Evolutionary conservation across 2,113 vertebrate species (phyloP).

Genomic region (Equus quagga): DNA sequence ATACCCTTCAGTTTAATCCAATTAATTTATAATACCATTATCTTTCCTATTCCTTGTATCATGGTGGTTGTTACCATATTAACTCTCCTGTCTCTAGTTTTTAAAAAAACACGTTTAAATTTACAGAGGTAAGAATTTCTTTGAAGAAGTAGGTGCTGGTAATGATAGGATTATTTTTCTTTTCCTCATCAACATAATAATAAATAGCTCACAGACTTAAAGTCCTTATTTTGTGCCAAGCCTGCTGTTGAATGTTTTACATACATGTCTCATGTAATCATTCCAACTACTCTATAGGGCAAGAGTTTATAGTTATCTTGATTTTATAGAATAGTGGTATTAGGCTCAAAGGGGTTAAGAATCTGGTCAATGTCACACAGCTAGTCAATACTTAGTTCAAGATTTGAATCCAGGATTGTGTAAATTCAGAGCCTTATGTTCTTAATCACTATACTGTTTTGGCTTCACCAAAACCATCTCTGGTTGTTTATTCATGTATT

Average conservation of each 20-base stretch:
- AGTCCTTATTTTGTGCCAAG: conserved; percentile 10
- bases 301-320: conserved; percentile 18
- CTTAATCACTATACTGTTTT: conserved; percentile 26
- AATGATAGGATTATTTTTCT: conserved; percentile 23
- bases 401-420: conserved; percentile 24
- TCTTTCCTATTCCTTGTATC: conserved; percentile 41
- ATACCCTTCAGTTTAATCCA: neutral
- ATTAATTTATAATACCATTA: conserved; percentile 48
- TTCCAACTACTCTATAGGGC: neutral
- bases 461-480: conserved; percentile 20
- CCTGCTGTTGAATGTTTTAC: conserved; percentile 57
- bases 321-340: conserved; percentile 40
- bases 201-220: conserved; percentile 50
- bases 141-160: conserved; percentile 31
- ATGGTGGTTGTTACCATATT: neutral
- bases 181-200: conserved; percentile 3
- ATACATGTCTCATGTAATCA: neutral
- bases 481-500: conserved; percentile 40
- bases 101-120: conserved; percentile 49
- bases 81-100: conserved; percentile 51
- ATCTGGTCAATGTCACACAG: neutral
- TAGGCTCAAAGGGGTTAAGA: neutral
- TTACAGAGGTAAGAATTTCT: conserved; percentile 54
- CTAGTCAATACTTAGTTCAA: conserved; percentile 15
- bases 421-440: conserved; percentile 35